Conservation (phyloP, 2,888 invertebrate genomes). For the Apamea crenata region DNA sequence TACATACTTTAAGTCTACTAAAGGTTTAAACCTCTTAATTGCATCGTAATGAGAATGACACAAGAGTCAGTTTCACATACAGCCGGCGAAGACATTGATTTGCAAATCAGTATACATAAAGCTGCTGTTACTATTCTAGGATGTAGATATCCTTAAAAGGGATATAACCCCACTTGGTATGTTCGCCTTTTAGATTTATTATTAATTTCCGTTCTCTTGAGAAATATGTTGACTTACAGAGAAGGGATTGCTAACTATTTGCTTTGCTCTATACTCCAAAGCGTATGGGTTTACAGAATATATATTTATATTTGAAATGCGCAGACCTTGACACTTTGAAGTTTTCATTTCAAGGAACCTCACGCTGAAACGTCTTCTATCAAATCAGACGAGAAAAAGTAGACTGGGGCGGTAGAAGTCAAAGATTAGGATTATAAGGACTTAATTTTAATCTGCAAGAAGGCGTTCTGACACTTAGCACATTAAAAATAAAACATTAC, state of each 20-base stretch:
- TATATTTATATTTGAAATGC: not conserved
- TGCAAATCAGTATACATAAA: conserved; percentile 25
- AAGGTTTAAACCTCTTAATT: not conserved
- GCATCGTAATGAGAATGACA: conserved; percentile 14
- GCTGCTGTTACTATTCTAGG: conserved; percentile 39
- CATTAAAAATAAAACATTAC: not conserved
- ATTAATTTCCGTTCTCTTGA: conserved; percentile 28
- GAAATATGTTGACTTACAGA: conserved; percentile 19
- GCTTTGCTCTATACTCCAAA: not conserved
- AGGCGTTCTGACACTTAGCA: not conserved
- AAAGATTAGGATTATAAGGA: not conserved
- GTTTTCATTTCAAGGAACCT: not conserved
- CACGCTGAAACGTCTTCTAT: not conserved
- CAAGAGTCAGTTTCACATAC: conserved; percentile 3
- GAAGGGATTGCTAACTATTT: not conserved
- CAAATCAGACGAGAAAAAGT: not conserved
- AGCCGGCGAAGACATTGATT: conserved; percentile 22
- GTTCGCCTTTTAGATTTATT: conserved; percentile 35
- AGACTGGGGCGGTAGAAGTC: not conserved
- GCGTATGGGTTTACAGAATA: not conserved
- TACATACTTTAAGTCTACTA: not conserved
- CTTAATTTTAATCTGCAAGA: not conserved
- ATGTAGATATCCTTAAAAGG: conserved; percentile 22
- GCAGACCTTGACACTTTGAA: not conserved
- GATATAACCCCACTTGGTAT: conserved; percentile 10